Evolutionary conservation across 1,140 invertebrate species (phyloP).

Genomic region (Drosophila novamexicana): DNA sequence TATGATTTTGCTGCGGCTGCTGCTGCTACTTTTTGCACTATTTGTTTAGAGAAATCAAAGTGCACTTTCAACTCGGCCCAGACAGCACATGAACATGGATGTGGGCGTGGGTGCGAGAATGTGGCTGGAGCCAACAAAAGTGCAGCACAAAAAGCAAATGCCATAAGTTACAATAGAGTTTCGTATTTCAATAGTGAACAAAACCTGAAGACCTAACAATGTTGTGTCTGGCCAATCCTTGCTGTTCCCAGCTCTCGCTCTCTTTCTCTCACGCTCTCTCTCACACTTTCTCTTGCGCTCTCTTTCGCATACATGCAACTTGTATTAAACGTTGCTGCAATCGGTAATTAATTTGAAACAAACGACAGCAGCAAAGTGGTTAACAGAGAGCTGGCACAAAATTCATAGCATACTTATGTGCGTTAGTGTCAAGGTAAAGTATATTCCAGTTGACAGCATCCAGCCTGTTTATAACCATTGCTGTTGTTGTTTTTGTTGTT

Average conservation of each 20-base stretch:
- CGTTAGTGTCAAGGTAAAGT: constrained; percentile 6
- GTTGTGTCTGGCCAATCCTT: not conserved
- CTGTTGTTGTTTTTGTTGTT: constrained; percentile 34
- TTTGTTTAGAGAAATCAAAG: constrained; percentile 56
- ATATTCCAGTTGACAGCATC: constrained; percentile 47
- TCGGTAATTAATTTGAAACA: constrained; percentile 65
- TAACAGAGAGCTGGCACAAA: constrained; percentile 10
- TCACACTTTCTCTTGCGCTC: too few species aligned
- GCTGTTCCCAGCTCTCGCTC: not conserved
- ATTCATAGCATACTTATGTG: constrained; percentile 51
- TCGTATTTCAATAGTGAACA: constrained; percentile 2
- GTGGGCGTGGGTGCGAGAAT: not conserved
- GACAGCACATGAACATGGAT: not conserved
- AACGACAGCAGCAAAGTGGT: constrained; percentile 26
- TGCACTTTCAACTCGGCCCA: constrained; percentile 34
- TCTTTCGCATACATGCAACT: not conserved
- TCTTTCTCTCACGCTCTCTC: too few species aligned
- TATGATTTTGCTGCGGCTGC: constrained; percentile 10
- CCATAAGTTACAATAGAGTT: constrained; percentile 8
- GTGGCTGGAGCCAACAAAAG: not conserved
- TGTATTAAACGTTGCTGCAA: constrained; percentile 30
- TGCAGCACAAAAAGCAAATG: not conserved
- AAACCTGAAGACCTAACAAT: not conserved
- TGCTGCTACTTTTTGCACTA: constrained; percentile 19
- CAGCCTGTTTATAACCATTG: constrained; percentile 44